Base-by-base conservation (phyloP, 2,113 vertebrate species). In the Rhagologus leucostigma region DNA sequence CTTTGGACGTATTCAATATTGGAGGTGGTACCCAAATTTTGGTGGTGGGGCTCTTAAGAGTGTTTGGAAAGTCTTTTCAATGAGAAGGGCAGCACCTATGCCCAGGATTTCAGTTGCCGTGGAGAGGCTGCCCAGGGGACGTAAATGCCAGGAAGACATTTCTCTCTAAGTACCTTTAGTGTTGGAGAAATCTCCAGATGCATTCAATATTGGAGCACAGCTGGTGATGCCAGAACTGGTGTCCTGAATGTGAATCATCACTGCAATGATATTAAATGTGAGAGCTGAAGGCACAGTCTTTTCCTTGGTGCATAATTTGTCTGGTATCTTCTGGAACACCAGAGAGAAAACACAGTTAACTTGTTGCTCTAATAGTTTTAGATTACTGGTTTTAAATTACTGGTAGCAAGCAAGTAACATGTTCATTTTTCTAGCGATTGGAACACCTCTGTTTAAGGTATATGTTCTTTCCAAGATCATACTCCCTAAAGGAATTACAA, bases 141-240 rank as follows among this genome's bases (percentile, higher is more conserved):
- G 37, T 30, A 24, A 62, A 35, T 30, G 13, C 33, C 37, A 30
- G 26, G 16, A 42, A 42, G 24, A 32, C 32, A 6, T n/a, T 49
- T 69, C 22, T 26, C 16, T 49, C 18, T 24, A 13, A 3, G 1
- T 27, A 9, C 11, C 19, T 60, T n/a, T 16, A 50, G 19, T n/a
- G 15, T 7, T 50, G 65, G 44, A 59, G 53, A 8, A 41, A 50
- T 41, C 15, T 41, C 44, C 53, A 82, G 35, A 19, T 22, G 3
- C 18, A 50, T 49, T 49, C 44, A 50, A 3, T 14, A n/a, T 6
- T n/a, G 53, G 35, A 49, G 30, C 30, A 59, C 0, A 1, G 64
- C 63, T 49, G 79, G 19, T n/a, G 53, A 15, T 41, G 65, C 7
- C 22, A 22, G 15, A 41, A 69, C 30, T 18, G 23, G 53, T 18